These are phyloP conservation scores for Australoheros scitulus DNA, from an alignment of 2,113 vertebrate species.

Conservation along the genomic window DNA sequence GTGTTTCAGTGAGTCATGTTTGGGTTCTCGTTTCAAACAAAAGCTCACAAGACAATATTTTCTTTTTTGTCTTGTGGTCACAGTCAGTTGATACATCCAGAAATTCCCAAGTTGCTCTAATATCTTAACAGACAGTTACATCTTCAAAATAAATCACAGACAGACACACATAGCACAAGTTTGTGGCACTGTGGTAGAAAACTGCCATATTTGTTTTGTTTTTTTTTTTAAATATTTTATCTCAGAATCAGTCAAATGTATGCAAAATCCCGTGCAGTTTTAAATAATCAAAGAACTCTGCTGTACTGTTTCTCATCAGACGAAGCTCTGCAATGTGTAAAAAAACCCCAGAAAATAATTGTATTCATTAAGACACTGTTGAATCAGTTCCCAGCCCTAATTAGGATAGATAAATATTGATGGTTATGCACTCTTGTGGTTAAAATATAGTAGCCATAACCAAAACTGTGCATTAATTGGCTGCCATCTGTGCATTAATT, in stretches of 20 bases:
- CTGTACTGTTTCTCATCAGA: too few species aligned
- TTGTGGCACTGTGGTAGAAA: background rate
- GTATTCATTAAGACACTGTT: background rate
- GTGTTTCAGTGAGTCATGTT: constrained; percentile 33
- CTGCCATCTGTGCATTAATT: constrained; percentile 3
- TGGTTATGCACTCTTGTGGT: background rate
- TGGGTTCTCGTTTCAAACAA: constrained; percentile 11
- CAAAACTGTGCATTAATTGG: background rate
- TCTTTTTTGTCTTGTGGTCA: background rate
- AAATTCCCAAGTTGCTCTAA: constrained; percentile 4
- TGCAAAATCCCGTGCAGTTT: background rate
- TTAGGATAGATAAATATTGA: background rate
- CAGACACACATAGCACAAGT: too few species aligned
- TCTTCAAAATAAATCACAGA: background rate
- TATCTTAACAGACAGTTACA: fast-evolving
- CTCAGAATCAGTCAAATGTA: background rate
- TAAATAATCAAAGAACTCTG: too few species aligned
- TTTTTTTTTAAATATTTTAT: background rate
- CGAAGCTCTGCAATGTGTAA: too few species aligned
- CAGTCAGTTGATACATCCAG: background rate
- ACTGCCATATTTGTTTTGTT: too few species aligned
- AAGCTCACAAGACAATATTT: background rate
- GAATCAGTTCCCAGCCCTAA: background rate
- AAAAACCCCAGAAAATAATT: too few species aligned
- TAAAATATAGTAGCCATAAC: background rate